phyloP scores from a whole-genome alignment of 2,113 vertebrate genomes.

The Uria lomvia region DNA sequence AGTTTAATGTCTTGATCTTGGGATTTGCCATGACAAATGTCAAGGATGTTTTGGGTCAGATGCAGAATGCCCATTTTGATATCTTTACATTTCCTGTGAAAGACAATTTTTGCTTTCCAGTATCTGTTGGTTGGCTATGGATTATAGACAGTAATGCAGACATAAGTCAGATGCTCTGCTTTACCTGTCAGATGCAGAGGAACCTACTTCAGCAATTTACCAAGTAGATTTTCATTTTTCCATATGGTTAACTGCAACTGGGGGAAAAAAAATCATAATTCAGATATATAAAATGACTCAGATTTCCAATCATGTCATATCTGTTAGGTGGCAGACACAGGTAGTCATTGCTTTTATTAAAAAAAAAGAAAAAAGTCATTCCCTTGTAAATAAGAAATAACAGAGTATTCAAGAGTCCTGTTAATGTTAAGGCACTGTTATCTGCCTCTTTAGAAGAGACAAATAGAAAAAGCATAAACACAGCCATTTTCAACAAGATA shows the following conservation, averaged over 20 bases:
- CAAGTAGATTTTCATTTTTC: neutral
- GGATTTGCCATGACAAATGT: neutral
- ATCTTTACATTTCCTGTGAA: neutral
- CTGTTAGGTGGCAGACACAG: fast-evolving
- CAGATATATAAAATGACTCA: neutral
- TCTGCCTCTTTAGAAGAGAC: neutral
- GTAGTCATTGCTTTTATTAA: neutral
- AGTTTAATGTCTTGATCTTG: neutral
- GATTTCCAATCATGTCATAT: neutral
- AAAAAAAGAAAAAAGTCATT: neutral
- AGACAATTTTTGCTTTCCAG: neutral
- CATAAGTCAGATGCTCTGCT: neutral
- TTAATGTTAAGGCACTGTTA: neutral
- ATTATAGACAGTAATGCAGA: neutral
- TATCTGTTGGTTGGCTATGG: neutral
- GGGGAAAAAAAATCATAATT: neutral
- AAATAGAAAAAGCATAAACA: neutral
- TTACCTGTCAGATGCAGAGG: neutral
- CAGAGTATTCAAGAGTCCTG: neutral
- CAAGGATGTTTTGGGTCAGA: neutral
- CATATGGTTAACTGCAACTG: neutral
- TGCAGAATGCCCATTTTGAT: neutral
- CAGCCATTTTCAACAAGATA: neutral
- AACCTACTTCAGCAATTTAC: neutral
- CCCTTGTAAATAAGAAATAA: neutral